Conservation (phyloP, 37 sponge, comb jelly and placozoan genomes). For the Haliclona indistincta region DNA sequence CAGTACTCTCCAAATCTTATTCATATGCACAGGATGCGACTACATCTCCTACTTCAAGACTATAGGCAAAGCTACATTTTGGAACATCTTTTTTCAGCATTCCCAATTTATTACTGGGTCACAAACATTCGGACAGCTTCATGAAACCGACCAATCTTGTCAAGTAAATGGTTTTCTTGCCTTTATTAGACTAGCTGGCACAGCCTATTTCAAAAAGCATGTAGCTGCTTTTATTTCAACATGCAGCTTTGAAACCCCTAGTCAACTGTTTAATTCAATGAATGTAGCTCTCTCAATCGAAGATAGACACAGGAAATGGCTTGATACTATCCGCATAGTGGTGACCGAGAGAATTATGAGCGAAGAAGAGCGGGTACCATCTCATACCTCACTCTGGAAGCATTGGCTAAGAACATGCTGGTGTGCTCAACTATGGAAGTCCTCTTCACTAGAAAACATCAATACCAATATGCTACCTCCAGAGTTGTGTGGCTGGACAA, state of each 20-base stretch:
- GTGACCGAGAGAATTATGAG: not conserved
- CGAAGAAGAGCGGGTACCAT: conserved; percentile 3
- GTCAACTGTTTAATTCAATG: conserved; percentile 15
- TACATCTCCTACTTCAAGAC: conserved; percentile 1
- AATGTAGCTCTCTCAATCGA: not conserved
- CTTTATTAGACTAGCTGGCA: conserved; percentile 5
- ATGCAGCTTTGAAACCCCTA: conserved; percentile 1
- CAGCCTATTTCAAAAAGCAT: conserved; percentile 15
- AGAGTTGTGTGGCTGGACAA: not conserved
- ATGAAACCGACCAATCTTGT: not conserved
- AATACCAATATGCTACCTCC: not conserved
- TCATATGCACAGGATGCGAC: conserved; percentile 7
- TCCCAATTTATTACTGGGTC: not conserved
- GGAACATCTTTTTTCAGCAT: not conserved
- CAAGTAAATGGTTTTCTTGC: not conserved
- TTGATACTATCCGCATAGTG: not conserved
- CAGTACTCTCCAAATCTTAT: not conserved
- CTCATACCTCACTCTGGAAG: not conserved
- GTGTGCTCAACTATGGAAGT: not conserved
- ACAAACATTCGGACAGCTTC: not conserved
- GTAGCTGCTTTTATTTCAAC: not conserved
- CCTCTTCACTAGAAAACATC: not conserved
- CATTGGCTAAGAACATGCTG: conserved; percentile 5
- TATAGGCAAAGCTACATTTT: conserved; percentile 3
- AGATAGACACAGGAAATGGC: conserved; percentile 12